Percentiles rank a stretch among this genome's conserved stretches.
phyloP scores from a whole-genome alignment of 2,113 vertebrate genomes.

The Pangasianodon hypophthalmus region DNA sequence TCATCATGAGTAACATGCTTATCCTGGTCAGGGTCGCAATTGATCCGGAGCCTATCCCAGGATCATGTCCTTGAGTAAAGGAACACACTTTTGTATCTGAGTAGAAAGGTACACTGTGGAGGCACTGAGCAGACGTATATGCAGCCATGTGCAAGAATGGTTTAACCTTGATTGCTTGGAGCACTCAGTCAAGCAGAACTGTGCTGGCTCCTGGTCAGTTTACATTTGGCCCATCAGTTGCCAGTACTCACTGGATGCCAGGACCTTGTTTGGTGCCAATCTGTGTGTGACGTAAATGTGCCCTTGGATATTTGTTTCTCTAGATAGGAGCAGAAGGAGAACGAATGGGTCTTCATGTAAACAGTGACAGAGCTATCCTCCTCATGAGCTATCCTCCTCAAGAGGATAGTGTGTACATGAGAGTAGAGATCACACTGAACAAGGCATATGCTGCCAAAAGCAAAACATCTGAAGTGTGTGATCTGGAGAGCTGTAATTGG shows the following conservation, averaged over 20 bases:
- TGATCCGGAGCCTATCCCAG: background rate
- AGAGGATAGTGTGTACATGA: slow-evolving; percentile 26
- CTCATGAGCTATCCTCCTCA: background rate
- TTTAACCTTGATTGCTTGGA: slow-evolving; percentile 45
- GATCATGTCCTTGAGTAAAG: background rate
- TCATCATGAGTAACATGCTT: background rate
- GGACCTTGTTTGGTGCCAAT: slow-evolving; percentile 39
- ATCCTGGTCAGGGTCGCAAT: background rate
- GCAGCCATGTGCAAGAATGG: slow-evolving; percentile 42
- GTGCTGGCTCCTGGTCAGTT: slow-evolving; percentile 46
- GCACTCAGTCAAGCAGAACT: slow-evolving; percentile 47
- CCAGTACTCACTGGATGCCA: slow-evolving; percentile 49
- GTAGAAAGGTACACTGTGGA: background rate
- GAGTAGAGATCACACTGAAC: slow-evolving; percentile 13
- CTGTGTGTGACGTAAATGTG: slow-evolving; percentile 49
- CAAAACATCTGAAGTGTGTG: slow-evolving; percentile 20
- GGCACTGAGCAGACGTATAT: background rate
- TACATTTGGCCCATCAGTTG: slow-evolving; percentile 55
- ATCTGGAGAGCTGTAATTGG: slow-evolving; percentile 10
- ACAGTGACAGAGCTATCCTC: slow-evolving; percentile 6
- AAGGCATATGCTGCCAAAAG: slow-evolving; percentile 3
- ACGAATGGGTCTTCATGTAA: slow-evolving; percentile 19
- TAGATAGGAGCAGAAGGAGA: slow-evolving; percentile 22
- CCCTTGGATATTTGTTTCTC: slow-evolving; percentile 32
- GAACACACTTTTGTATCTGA: background rate